Conservation (phyloP, 2,113 vertebrate genomes). For the Irena cyanogastra region DNA sequence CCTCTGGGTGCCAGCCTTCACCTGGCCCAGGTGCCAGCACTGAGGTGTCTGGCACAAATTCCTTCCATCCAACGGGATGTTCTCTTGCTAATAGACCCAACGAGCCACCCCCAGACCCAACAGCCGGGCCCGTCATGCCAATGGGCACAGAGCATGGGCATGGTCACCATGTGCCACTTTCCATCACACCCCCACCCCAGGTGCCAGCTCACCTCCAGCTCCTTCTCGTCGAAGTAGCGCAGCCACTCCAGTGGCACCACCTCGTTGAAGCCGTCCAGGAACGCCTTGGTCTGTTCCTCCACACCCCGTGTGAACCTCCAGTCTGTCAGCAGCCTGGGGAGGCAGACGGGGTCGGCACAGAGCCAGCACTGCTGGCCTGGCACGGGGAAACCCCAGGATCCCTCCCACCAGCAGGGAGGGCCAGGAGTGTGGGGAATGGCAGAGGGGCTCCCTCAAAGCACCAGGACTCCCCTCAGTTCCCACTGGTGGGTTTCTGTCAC, state of each 20-base stretch:
- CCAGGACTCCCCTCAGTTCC: background rate
- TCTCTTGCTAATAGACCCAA: background rate
- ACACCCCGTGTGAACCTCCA: constrained; percentile 95
- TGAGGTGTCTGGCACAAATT: background rate
- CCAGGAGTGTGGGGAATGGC: accelerated
- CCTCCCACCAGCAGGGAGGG: background rate
- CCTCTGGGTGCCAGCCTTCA: accelerated
- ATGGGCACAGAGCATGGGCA: background rate
- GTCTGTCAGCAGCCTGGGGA: constrained; percentile 89
- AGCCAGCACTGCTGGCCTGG: accelerated
- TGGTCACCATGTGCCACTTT: accelerated
- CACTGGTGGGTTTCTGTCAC: background rate
- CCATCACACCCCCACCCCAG: background rate
- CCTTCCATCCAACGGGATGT: accelerated
- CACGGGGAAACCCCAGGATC: background rate
- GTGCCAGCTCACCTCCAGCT: constrained; percentile 76
- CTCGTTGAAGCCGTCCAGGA: constrained; percentile 96
- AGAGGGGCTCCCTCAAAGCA: background rate
- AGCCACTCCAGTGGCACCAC: constrained; percentile 96
- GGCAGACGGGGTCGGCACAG: background rate
- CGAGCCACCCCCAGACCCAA: accelerated
- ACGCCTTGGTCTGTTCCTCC: constrained; percentile 96
- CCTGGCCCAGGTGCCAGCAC: background rate
- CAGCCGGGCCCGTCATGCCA: accelerated
- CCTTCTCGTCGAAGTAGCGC: constrained; percentile 96